Base-by-base conservation (phyloP, 2,888 invertebrate genomes). In the Salpingus planirostris region DNA sequence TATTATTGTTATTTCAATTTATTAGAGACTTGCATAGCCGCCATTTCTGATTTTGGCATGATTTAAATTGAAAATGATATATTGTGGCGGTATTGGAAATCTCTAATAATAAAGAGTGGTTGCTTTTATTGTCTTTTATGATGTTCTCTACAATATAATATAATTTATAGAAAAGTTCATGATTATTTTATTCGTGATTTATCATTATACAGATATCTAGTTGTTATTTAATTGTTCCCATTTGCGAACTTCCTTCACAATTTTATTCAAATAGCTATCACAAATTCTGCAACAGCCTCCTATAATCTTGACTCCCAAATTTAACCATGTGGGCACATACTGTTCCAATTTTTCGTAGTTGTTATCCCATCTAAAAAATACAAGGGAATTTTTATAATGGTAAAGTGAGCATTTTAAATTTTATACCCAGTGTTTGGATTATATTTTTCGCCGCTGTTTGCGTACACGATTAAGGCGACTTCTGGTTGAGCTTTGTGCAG, bases 241-340 rank as follows among this genome's bases (percentile, higher is more conserved):
- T 33, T 49, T 54, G 21, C 54, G 48, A 36, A 78, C 74, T 46
- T 72, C 69, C 45, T 73, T 70, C 29, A 73, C 68, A 42, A 88
- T 83, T 41, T 74, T 71, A 3, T 68, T 65, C 22, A 91, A 79
- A 55, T 90, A 86, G 0, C 78, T 70, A 1, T 86, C 80, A 48
- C 78, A 77, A 0, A 87, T 81, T 44, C 88, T 73, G 58, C 92
- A 93, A 52, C 92, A 93, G 0, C 92, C 91, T 8, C 92, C 91
- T 27, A 93, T 74, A 54, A 82, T 84, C 36, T 73, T 72, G 22
- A 82, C 84, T 1, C 89, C 90, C 24, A 80, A 61, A 29, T 78
- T 69, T 28, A 83, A 59, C 91, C 92, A 92, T 47, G 80, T 76
- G n/a, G 73, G 68, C 7, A 88, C 75, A 52, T 78, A 82, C 23